A percentile compares a stretch with the other conserved stretches of the same genome.
Conservation (phyloP, 1,140 invertebrate genomes). For the Trichoplusia ni region DNA sequence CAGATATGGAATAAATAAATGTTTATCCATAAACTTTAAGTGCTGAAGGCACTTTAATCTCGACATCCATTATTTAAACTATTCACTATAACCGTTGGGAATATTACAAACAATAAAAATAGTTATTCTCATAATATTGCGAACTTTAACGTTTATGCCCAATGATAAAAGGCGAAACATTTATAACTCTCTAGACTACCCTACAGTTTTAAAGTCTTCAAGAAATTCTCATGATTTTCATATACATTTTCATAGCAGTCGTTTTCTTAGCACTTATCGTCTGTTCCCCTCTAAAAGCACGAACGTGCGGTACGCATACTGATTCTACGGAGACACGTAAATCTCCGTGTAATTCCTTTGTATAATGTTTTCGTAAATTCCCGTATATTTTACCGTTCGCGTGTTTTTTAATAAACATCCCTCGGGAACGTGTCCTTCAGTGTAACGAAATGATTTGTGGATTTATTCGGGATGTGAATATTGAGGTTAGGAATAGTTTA, state of each 20-base stretch:
- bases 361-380: conserved; percentile 29
- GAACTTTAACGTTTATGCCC: conserved; percentile 3
- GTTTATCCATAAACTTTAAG: background rate
- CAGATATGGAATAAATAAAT: too few relatives aligned
- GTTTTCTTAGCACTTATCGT: conserved; percentile 35
- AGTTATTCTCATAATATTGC: conserved; percentile 19
- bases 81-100: background rate
- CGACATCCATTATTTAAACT: background rate
- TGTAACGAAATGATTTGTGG: background rate
- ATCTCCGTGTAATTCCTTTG: conserved; percentile 38
- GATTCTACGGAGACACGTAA: conserved; percentile 39
- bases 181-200: conserved; percentile 25
- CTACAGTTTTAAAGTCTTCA: conserved; percentile 27
- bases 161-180: conserved; percentile 21
- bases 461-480: background rate
- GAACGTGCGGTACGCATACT: conserved; percentile 38
- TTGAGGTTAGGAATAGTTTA: too few relatives aligned
- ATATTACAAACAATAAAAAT: conserved; percentile 21
- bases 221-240: conserved; percentile 31
- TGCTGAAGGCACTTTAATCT: background rate
- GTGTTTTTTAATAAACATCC: conserved; percentile 33
- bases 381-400: conserved; percentile 17
- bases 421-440: background rate
- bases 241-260: conserved; percentile 33
- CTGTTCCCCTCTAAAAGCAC: conserved; percentile 28